Evolutionary conservation across 2,888 invertebrate genomes (phyloP).

Genomic region (Drosophila testacea): DNA sequence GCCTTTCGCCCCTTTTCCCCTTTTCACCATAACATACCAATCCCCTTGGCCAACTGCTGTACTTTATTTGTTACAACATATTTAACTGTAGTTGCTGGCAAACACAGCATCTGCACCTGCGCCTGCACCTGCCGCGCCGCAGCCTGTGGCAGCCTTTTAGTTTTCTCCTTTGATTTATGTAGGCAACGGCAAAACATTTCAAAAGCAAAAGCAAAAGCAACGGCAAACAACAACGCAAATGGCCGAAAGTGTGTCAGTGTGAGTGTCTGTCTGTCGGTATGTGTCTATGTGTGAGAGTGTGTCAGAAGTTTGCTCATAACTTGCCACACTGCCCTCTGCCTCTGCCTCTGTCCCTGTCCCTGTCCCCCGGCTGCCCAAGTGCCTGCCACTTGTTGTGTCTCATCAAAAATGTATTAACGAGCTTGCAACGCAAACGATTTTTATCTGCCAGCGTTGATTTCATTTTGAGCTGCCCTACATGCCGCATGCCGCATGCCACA

Average conservation of each 20-base stretch:
- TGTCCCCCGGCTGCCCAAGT: slow-evolving; percentile 45
- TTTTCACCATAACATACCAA: slow-evolving; percentile 11
- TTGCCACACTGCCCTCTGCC: slow-evolving; percentile 42
- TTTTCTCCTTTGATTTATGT: slow-evolving; percentile 65
- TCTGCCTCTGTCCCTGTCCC: slow-evolving; percentile 5
- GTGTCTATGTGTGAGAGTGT: not conserved
- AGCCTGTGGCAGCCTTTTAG: slow-evolving; percentile 70
- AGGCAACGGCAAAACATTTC: slow-evolving; percentile 67
- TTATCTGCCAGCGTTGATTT: slow-evolving; percentile 81
- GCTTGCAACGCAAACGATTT: slow-evolving; percentile 79
- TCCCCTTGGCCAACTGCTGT: slow-evolving; percentile 72
- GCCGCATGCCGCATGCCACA: slow-evolving; percentile 27
- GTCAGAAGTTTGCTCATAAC: slow-evolving; percentile 74
- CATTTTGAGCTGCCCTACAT: slow-evolving; percentile 72
- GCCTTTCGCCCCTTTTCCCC: slow-evolving; percentile 11
- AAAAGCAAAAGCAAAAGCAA: slow-evolving; percentile 72
- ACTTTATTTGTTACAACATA: slow-evolving; percentile 80
- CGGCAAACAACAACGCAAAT: slow-evolving; percentile 47
- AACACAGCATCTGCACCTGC: slow-evolving; percentile 33
- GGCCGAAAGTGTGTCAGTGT: slow-evolving; percentile 62
- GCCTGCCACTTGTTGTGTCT: slow-evolving; percentile 80
- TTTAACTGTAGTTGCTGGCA: slow-evolving; percentile 73
- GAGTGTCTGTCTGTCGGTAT: slow-evolving; percentile 14
- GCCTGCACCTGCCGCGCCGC: slow-evolving; percentile 27
- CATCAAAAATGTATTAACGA: slow-evolving; percentile 84